phyloP scores from a whole-genome alignment of 2,113 vertebrate genomes.

The Falcunculus frontatus region DNA sequence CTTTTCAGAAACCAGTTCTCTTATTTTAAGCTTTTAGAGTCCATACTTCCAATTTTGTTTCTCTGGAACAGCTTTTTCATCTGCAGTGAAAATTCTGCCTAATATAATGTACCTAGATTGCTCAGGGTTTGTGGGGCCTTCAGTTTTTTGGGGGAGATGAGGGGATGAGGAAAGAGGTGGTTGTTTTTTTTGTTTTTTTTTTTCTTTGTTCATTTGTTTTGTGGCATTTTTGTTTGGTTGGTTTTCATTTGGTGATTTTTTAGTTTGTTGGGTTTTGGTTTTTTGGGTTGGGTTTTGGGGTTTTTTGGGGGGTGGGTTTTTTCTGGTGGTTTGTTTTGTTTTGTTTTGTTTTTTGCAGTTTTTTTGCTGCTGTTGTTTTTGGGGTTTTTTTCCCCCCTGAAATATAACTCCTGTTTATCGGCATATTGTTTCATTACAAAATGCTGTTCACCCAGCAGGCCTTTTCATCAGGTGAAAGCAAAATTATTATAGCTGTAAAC shows the following conservation, averaged over 20 bases:
- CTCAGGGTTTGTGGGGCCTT: background rate
- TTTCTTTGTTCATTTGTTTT: background rate
- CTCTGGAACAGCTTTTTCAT: background rate
- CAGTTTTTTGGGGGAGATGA: accelerated
- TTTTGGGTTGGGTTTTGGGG: background rate
- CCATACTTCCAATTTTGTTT: background rate
- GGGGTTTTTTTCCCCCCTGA: accelerated
- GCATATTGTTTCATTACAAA: background rate
- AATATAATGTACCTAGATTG: background rate
- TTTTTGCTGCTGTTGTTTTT: background rate
- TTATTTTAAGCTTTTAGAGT: background rate
- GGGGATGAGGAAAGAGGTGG: accelerated
- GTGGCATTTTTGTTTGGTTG: accelerated
- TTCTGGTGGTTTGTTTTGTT: background rate
- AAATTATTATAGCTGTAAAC: slow-evolving; percentile 9
- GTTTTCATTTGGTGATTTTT: background rate
- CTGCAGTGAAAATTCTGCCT: background rate
- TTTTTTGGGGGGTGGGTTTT: background rate
- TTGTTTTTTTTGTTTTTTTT: accelerated
- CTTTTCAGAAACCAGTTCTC: background rate
- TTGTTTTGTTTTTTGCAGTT: background rate
- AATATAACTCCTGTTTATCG: background rate
- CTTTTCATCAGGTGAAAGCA: background rate
- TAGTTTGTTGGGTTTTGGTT: accelerated
- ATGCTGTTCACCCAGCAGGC: background rate